Percentiles rank a stretch among this genome's conserved stretches.
phyloP scores from a whole-genome alignment of 1,140 invertebrate genomes.

The Meloidogyne hapla region DNA sequence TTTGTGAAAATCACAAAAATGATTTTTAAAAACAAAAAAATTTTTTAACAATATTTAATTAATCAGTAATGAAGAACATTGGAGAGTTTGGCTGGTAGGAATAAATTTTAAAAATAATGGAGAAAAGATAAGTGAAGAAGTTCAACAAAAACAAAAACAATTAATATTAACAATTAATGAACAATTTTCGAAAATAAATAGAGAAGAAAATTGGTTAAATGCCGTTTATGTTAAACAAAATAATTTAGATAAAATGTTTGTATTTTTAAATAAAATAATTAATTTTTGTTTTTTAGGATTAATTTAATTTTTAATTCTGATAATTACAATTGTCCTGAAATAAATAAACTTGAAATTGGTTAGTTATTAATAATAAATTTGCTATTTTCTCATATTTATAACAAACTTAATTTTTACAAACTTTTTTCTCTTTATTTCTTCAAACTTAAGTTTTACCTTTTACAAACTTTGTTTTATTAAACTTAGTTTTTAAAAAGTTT shows the following conservation, averaged over 20 bases:
- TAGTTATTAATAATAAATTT: neutral
- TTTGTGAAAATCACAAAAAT: no score
- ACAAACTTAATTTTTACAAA: no score
- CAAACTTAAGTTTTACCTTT: no score
- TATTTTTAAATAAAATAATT: neutral
- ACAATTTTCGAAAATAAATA: neutral
- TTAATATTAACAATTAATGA: constrained; percentile 3
- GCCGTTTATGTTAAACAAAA: neutral
- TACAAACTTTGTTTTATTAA: no score
- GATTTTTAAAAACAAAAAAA: no score
- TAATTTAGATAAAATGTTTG: neutral
- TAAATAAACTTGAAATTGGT: neutral
- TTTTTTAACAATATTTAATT: neutral
- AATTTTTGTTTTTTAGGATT: neutral
- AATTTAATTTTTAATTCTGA: neutral
- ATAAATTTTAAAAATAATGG: neutral
- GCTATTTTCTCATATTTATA: no score
- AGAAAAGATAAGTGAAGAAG: neutral
- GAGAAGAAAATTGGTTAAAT: neutral
- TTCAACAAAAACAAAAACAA: neutral
- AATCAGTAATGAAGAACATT: neutral
- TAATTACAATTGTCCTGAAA: neutral
- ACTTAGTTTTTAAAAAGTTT: no score
- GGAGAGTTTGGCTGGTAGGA: constrained; percentile 14
- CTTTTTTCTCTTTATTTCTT: no score